Evolutionary conservation across 2,888 invertebrate genomes (phyloP), one percentile per base, ranked within the genome.

Genomic region (Drosophila prolongata): DNA sequence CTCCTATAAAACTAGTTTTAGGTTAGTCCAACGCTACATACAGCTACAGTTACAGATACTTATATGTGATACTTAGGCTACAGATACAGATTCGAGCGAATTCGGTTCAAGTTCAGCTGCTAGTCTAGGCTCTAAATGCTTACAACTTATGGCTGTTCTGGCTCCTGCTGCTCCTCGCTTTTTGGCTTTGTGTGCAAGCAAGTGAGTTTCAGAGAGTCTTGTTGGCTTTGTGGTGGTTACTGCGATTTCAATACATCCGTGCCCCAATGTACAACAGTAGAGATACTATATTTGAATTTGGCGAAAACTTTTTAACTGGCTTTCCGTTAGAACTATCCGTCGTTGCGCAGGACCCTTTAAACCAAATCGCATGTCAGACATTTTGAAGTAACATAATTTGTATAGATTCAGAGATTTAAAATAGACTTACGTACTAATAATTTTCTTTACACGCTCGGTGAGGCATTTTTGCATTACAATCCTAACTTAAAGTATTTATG

Each of bases 141-240:
- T 90, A 91, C 65, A 87, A 77, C 76, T 79, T 90, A 90, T 90
- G 90, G 91, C 90, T 90, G 82, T 81, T 78, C 64, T 44, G 46
- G 55, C 76, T 67, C 56, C 72, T 58, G 47, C 53, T 77, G 61
- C 77, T 65, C 76, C 34, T 76, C 61, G 58, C 54, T 65, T 64
- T 56, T 66, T 74, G 68, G 58, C 55, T 58, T 50, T 70, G 59
- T 65, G 59, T 60, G 81, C 76, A 76, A 75, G 85, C 87, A 70
- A 72, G 69, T 75, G 75, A 80, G 72, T 73, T 52, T 58, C 71
- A 80, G 87, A 91, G 91, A 91, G 91, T 91, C 91, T 91, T 91
- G 82, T 92, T 92, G 91, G 91, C 91, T 92, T 91, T 89, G 90
- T 91, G 90, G 89, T 90, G 74, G 49, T 42, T 71, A 42, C 14